Evolutionary conservation across 2,797 vertebrate genomes (phyloP), one percentile per base, ranked within the genome.

Genomic region (Erethizon dorsatum): DNA sequence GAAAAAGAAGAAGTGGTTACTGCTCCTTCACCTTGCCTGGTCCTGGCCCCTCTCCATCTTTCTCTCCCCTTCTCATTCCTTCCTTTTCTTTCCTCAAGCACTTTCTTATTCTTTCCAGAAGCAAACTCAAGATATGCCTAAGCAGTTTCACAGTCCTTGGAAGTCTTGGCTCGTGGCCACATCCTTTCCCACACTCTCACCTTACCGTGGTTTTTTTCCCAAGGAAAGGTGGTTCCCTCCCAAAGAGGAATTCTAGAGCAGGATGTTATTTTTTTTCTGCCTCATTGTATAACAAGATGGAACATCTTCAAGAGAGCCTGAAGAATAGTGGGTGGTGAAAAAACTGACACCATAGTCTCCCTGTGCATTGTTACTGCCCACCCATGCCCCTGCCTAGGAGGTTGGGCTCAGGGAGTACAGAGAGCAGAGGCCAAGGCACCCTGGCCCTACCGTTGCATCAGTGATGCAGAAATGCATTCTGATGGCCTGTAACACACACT

Each of bases 261-360:
- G n/a, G 84, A 71, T 71, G 65, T 67, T 75, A 85, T 85, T 56
- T 56, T 54, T 54, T 56, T 80, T 83, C 94, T 82, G 33, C 33
- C 69, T 89, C 15, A 7, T 89, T 91, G 61, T 77, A n/a, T 97
- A 96, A 88, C 83, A 56, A 83, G 59, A 79, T 45, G 56, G 85
- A 91, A 45, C 80, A 75, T 50, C 61, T 85, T 87, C 84, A 67
- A 75, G 41, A 28, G 11, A 18, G 61, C 13, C 79, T 69, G 90
- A 77, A 91, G 75, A 50, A 26, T 79, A 26, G 83, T 31, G 78
- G 95, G 67, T 89, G 83, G 26, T 37, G 94, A 83, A 82, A 71
- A 73, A n/a, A 24, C 63, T 0, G 2, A 61, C 83, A 50, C 69
- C 28, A 7, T 3, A 22, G 85, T 80, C 41, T 41, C 56, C 17